These are phyloP conservation scores for Mya arenaria DNA, from an alignment of 1,140 invertebrate genomes.

Conservation along the genomic window DNA sequence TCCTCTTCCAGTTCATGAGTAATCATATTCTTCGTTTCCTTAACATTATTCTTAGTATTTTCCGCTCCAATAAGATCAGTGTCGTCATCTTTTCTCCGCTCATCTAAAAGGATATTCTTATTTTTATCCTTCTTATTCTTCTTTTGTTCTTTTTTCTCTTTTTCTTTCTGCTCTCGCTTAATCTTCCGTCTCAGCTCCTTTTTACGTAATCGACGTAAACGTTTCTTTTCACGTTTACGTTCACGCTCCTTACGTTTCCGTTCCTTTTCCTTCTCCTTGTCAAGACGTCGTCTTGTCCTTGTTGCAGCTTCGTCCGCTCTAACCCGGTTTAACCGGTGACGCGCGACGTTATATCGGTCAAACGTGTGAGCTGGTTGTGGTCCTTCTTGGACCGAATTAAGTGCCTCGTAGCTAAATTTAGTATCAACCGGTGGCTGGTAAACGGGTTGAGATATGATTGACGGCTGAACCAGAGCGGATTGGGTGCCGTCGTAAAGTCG, in stretches of 20 bases:
- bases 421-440: constrained; percentile 6
- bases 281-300: constrained; percentile 29
- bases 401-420: constrained; percentile 16
- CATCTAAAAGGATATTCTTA: neutral
- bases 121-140: constrained; percentile 27
- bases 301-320: constrained; percentile 14
- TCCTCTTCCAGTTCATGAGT: constrained; percentile 6
- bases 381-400: constrained; percentile 23
- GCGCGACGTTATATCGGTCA: neutral
- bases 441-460: constrained; percentile 28
- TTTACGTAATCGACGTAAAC: neutral
- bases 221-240: constrained; percentile 17
- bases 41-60: neutral
- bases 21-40: neutral
- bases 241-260: constrained; percentile 5
- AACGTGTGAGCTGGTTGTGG: neutral
- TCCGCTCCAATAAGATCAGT: neutral
- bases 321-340: constrained; percentile 5
- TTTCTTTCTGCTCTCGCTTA: neutral
- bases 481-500: constrained; percentile 17
- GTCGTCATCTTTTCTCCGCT: constrained; percentile 11
- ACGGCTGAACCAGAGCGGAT: constrained; percentile 23
- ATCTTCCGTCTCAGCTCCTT: constrained; percentile 5
- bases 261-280: constrained; percentile 51
- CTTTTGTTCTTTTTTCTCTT: constrained; percentile 30